These are phyloP conservation scores for Geophilus truncorum DNA, from an alignment of 2,888 invertebrate species.

Conservation along the genomic window DNA sequence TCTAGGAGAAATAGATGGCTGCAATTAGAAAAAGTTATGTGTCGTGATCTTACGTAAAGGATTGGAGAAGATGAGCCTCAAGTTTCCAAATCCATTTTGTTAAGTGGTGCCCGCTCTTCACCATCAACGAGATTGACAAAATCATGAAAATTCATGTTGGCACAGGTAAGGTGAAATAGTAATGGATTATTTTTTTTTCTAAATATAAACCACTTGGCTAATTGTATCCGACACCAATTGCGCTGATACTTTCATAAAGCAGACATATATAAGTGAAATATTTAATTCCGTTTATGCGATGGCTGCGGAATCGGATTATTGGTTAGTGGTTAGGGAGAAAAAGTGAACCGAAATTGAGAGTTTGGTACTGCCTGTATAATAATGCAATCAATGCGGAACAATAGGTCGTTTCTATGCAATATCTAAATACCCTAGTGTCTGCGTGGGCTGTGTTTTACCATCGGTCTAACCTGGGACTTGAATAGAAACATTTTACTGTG, in stretches of 20 bases:
- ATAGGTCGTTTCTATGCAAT: too few species aligned
- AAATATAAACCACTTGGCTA: neutral
- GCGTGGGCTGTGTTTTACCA: too few species aligned
- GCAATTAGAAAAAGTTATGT: neutral
- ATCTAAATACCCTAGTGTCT: too few species aligned
- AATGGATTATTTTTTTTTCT: neutral
- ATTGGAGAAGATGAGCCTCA: neutral
- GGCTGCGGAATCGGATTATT: too few species aligned
- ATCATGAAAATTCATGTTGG: constrained; percentile 12
- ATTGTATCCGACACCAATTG: neutral
- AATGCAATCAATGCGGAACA: too few species aligned
- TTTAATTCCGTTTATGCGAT: neutral
- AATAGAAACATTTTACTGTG: too few species aligned
- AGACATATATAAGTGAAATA: neutral
- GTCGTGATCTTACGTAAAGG: neutral
- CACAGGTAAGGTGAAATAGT: neutral
- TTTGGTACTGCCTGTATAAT: too few species aligned
- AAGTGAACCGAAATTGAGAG: too few species aligned
- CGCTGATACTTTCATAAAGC: neutral
- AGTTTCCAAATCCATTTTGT: neutral
- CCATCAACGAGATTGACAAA: neutral
- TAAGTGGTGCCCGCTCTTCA: neutral
- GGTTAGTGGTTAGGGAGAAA: too few species aligned
- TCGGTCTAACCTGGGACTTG: too few species aligned
- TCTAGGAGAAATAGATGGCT: neutral